Evolutionary conservation across 2,888 invertebrate species (phyloP).

Genomic region (Anaspis maculata): DNA sequence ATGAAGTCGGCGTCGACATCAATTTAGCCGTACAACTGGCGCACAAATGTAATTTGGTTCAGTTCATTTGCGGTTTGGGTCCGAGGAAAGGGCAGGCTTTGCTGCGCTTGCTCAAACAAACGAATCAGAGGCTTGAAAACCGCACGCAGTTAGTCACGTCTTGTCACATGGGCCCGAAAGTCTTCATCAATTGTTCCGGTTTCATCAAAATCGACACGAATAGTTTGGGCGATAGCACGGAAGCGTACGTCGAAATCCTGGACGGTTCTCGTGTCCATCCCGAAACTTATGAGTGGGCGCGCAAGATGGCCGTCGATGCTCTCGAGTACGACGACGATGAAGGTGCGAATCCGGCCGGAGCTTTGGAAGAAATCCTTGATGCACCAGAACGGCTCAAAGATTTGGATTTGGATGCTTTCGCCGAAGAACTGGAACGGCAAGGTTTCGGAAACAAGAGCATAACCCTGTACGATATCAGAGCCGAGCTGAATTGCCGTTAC

Average conservation of each 20-base stretch:
- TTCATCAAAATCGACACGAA: conserved; percentile 98
- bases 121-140: conserved; percentile 87
- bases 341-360: conserved; percentile 92
- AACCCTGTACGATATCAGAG: conserved; percentile 93
- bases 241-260: conserved; percentile 89
- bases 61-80: conserved; percentile 95
- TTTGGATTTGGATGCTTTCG: conserved; percentile 95
- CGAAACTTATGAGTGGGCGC: conserved; percentile 99
- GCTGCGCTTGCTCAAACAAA: conserved; percentile 79
- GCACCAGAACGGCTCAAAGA: conserved; percentile 91
- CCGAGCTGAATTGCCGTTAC: conserved; percentile 88
- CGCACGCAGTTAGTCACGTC: conserved; percentile 90
- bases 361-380: conserved; percentile 94
- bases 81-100: conserved; percentile 87
- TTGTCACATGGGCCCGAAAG: conserved; percentile 91
- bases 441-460: conserved; percentile 75
- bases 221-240: conserved; percentile 87
- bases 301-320: conserved; percentile 99
- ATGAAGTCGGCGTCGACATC: conserved; percentile 97
- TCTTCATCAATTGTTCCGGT: conserved; percentile 98
- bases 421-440: conserved; percentile 90
- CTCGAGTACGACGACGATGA: conserved; percentile 97
- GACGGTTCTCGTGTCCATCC: conserved; percentile 98
- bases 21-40: conserved; percentile 86
- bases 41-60: conserved; percentile 80